Conservation (phyloP, 2,888 invertebrate species). For the Drosophila borborema region DNA sequence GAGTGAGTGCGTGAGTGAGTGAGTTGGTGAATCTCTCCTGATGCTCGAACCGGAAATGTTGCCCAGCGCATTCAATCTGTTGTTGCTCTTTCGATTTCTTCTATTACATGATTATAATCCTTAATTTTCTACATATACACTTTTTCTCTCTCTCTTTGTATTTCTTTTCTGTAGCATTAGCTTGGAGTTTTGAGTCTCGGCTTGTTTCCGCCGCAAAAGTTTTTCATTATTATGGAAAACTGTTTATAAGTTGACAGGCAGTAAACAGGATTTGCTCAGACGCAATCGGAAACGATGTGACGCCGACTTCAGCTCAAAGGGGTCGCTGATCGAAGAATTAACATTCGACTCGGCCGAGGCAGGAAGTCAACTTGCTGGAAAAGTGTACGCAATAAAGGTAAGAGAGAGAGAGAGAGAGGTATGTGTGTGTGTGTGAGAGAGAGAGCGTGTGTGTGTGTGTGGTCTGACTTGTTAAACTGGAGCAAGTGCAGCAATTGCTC, state of each 20-base stretch:
- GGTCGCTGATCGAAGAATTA: constrained; percentile 54
- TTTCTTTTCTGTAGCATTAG: constrained; percentile 3
- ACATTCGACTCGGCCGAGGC: constrained; percentile 52
- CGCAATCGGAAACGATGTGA: constrained; percentile 68
- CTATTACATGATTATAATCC: constrained; percentile 71
- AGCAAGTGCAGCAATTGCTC: constrained; percentile 11
- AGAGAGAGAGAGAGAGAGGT: no score
- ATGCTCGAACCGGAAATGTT: constrained; percentile 66
- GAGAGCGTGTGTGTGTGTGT: constrained; percentile 12
- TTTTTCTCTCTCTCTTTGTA: constrained; percentile 9
- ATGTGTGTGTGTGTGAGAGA: not conserved
- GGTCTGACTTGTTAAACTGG: constrained; percentile 16
- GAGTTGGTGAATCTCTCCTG: not conserved
- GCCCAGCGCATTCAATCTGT: constrained; percentile 65
- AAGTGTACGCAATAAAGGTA: not conserved
- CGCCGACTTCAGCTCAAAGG: constrained; percentile 40
- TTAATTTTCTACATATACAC: constrained; percentile 18
- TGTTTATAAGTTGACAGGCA: constrained; percentile 80
- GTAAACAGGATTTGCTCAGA: constrained; percentile 75
- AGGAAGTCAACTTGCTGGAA: constrained; percentile 57
- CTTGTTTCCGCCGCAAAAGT: constrained; percentile 71
- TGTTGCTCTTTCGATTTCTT: constrained; percentile 63
- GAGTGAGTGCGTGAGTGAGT: no score
- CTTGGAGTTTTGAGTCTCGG: constrained; percentile 30
- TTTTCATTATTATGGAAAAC: constrained; percentile 74